phyloP scores from a whole-genome alignment of 1,140 invertebrate species.

The Maconellicoccus hirsutus region DNA sequence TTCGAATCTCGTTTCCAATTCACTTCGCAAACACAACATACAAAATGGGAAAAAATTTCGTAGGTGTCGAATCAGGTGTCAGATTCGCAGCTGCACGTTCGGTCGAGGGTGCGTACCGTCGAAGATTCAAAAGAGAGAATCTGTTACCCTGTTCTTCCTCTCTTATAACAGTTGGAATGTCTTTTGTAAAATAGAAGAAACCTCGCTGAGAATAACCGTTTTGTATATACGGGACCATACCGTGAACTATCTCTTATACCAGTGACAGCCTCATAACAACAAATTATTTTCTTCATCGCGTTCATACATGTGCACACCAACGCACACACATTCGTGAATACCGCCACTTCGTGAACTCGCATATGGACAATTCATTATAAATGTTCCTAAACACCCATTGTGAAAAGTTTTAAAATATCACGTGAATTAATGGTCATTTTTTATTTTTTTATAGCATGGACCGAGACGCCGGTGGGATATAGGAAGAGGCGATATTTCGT shows the following conservation, averaged over 20 bases:
- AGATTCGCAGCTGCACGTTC: constrained; percentile 1
- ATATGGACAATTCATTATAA: constrained; percentile 17
- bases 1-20: not conserved
- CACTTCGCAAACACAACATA: not conserved
- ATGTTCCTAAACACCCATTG: constrained; percentile 11
- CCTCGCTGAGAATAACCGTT: constrained; percentile 12
- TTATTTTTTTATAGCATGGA: not conserved
- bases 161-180: not conserved
- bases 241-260: not conserved
- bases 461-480: no score
- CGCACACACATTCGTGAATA: no score
- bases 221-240: not conserved
- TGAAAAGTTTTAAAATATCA: not conserved
- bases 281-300: constrained; percentile 11
- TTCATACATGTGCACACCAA: not conserved
- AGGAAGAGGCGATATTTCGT: no score
- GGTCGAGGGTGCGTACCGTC: not conserved
- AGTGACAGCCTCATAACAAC: constrained; percentile 17
- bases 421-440: not conserved
- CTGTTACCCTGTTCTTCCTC: constrained; percentile 13
- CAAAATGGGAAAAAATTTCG: no score
- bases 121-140: not conserved
- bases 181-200: constrained; percentile 12
- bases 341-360: constrained; percentile 7
- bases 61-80: constrained; percentile 14